A percentile compares a stretch with the other conserved stretches of the same genome.
phyloP scores from a whole-genome alignment of 1,140 invertebrate genomes.

The Danaus melanippus region DNA sequence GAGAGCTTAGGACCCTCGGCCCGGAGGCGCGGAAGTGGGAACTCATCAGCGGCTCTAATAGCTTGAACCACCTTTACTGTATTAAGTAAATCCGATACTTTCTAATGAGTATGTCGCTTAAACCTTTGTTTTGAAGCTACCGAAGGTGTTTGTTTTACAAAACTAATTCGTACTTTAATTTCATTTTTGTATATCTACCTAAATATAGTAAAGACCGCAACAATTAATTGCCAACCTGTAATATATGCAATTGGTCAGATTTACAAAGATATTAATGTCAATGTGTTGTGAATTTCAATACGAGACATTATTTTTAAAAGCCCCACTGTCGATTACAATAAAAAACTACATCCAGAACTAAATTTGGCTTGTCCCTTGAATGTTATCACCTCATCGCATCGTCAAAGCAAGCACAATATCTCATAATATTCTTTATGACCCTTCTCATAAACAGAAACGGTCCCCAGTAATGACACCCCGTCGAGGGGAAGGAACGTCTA shows the following conservation, averaged over 20 bases:
- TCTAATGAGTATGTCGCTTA: neutral
- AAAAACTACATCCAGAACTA: constrained; percentile 45
- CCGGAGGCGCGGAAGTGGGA: constrained; percentile 49
- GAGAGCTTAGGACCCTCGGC: constrained; percentile 38
- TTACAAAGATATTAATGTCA: constrained; percentile 4
- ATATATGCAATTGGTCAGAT: neutral
- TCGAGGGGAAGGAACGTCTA: constrained; percentile 51
- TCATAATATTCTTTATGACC: constrained; percentile 70
- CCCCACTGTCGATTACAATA: constrained; percentile 15
- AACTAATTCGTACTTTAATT: neutral
- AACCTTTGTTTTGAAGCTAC: too few species aligned
- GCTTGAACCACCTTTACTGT: constrained; percentile 35
- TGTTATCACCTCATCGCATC: constrained; percentile 62
- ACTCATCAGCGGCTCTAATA: constrained; percentile 50
- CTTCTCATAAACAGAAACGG: constrained; percentile 65
- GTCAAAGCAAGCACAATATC: constrained; percentile 61
- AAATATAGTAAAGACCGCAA: neutral
- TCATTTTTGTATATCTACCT: neutral
- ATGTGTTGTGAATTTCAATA: neutral
- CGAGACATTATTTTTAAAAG: constrained; percentile 4
- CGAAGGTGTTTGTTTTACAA: too few species aligned
- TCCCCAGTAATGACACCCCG: constrained; percentile 57
- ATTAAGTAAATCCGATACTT: constrained; percentile 19
- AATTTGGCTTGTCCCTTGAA: constrained; percentile 41
- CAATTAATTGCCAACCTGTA: neutral